A percentile compares a stretch with the other conserved stretches of the same genome.
phyloP scores from a whole-genome alignment of 1,140 invertebrate species.

The Ladona fulva region DNA sequence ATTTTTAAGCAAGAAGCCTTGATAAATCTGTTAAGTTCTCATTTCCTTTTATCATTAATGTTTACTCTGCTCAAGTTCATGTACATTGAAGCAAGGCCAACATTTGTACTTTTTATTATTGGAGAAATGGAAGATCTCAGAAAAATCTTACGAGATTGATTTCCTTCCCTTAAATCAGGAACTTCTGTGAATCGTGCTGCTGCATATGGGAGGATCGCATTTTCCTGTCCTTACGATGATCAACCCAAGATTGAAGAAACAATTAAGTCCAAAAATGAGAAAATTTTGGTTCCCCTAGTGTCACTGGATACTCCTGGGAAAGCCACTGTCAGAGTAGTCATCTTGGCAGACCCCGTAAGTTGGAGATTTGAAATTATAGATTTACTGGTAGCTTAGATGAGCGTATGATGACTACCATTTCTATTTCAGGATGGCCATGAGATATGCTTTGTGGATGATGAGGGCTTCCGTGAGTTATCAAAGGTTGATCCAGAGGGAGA shows the following conservation, averaged over 20 bases:
- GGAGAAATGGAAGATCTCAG: no score
- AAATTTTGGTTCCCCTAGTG: conserved; percentile 78
- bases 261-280: conserved; percentile 61
- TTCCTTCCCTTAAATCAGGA: conserved; percentile 31
- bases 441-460: conserved; percentile 97
- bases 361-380: neutral
- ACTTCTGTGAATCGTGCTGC: conserved; percentile 70
- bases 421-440: conserved; percentile 76
- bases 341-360: conserved; percentile 81
- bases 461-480: conserved; percentile 83
- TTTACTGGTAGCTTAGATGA: neutral
- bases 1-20: no score
- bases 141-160: neutral
- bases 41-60: no score
- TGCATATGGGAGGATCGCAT: conserved; percentile 92
- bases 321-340: conserved; percentile 90
- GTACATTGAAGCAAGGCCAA: no score
- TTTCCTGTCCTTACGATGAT: conserved; percentile 68
- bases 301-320: conserved; percentile 93
- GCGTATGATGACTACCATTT: neutral
- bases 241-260: conserved; percentile 64
- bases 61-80: no score
- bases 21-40: no score
- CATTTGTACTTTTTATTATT: no score
- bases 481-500: conserved; percentile 77